These are phyloP conservation scores for Gastracanthus pulcherrimus DNA, from an alignment of 2,888 invertebrate species.

Conservation along the genomic window DNA sequence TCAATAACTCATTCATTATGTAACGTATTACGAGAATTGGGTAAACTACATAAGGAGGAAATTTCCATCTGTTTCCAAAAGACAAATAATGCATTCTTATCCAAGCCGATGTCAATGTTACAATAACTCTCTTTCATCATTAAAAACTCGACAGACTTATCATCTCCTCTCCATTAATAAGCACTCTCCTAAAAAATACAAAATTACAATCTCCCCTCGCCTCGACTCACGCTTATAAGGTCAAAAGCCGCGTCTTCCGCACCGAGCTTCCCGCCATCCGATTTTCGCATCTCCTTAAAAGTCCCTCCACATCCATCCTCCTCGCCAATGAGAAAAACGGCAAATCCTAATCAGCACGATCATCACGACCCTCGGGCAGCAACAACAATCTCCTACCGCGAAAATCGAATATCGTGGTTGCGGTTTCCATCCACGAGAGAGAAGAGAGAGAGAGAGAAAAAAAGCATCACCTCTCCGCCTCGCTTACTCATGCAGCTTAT, in stretches of 20 bases:
- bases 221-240: not conserved
- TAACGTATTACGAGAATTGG: not conserved
- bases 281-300: not conserved
- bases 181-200: too few relatives aligned
- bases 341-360: slow-evolving; percentile 39
- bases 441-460: not conserved
- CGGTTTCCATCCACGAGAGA: not conserved
- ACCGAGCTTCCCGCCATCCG: too few relatives aligned
- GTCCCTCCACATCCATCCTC: not conserved
- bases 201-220: not conserved
- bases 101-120: too few relatives aligned
- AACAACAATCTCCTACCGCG: too few relatives aligned
- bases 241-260: too few relatives aligned
- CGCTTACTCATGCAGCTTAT: not conserved
- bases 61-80: not conserved
- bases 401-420: slow-evolving; percentile 35
- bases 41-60: not conserved
- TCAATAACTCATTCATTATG: slow-evolving; percentile 33
- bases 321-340: not conserved
- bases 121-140: too few relatives aligned
- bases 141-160: too few relatives aligned
- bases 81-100: not conserved
- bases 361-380: too few relatives aligned
- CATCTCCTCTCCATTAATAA: too few relatives aligned
- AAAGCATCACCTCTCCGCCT: not conserved